Base-by-base conservation (phyloP, 1,140 invertebrate species). In the Procambarus clarkii region DNA sequence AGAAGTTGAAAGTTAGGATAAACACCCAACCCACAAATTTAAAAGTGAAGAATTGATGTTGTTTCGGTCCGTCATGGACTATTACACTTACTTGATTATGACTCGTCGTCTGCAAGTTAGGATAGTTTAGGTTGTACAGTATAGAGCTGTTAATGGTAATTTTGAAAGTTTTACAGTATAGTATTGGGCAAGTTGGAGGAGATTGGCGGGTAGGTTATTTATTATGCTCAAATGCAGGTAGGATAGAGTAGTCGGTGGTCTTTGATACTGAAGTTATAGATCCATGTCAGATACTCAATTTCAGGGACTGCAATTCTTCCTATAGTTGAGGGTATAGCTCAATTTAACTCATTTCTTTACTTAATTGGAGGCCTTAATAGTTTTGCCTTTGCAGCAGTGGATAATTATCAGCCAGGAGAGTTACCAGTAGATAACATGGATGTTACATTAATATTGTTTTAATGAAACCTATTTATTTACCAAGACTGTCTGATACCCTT, bases 261-360 rank as follows among this genome's bases (percentile, higher is more conserved):
- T 74, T 8, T 74, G 69, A 74, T 74, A 74, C 69, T 74, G 69
- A 34, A 34, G n/a, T 74, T 74, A 11, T 74, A 74, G 69, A 64
- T 64, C 60, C 60, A 2, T 64, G 60, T 64, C 13, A 21, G 60
- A 8, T n/a, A 74, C 69, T 74, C 69, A 34, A 34, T 74, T 74
- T 74, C 34, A 15, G 8, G 69, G 69, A 74, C 5, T 34, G 24
- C n/a, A 74, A 7, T 74, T n/a, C 69, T 74, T 74, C 69, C n/a
- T 34, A 34, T 34, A 74, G 69, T 34, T 74, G 24, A 34, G 69
- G 69, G n/a, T 11, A 74, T 34, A 34, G 24, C 64, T 74, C 24
- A 74, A 34, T 74, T 69, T 74, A 64, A 64, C 50, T 54, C 18
- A 64, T 21, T 74, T 74, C 21, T 8, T 74, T 34, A 21, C 24